Evolutionary conservation across 1,140 invertebrate genomes (phyloP), one percentile per base, ranked within the genome.

Genomic region (Bombus balteatus): DNA sequence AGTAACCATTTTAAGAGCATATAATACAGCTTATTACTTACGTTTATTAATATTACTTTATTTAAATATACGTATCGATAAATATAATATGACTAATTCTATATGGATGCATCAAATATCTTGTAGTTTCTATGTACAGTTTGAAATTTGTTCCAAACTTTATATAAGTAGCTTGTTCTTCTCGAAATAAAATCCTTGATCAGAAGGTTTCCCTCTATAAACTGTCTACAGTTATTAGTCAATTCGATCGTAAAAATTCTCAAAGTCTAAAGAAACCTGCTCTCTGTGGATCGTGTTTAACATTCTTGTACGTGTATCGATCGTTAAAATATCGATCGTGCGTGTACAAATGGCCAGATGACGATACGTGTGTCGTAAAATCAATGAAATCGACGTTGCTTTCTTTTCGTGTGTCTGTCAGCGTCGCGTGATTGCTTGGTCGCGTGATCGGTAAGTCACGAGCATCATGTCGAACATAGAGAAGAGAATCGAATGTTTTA

Each of bases 401-500:
- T 83, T 83, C 81, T 77, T 83, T 77, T 66, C 47, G 65, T 77
- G 74, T 68, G 39, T 78, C 83, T 34, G 43, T 15, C 83, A 13
- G 43, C 15, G 43, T 86, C 79, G 86, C 83, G 74, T 86, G 79
- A 66, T 65, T 76, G 41, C 32, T 10, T 25, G 22, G 18, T 88
- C 74, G 53, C 87, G 83, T 71, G 88, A 88, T 68, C 82, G n/a
- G 2, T 71, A 37, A 32, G 76, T 85, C 71, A 47, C 39, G 68
- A 32, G 32, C 59, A 65, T 43, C 34, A 43, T 39, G 41, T 22
- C 12, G 70, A 43, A 47, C 15, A 22, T 37, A 5, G 39, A 62
- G 57, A 28, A 71, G 41, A 53, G 74, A 59, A 59, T 89, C 80
- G 87, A 89, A 81, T 4, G 3, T 53, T 71, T 89, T 89, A 89